Conservation (phyloP, 1,140 invertebrate genomes). For the Frieseomelitta varia region DNA sequence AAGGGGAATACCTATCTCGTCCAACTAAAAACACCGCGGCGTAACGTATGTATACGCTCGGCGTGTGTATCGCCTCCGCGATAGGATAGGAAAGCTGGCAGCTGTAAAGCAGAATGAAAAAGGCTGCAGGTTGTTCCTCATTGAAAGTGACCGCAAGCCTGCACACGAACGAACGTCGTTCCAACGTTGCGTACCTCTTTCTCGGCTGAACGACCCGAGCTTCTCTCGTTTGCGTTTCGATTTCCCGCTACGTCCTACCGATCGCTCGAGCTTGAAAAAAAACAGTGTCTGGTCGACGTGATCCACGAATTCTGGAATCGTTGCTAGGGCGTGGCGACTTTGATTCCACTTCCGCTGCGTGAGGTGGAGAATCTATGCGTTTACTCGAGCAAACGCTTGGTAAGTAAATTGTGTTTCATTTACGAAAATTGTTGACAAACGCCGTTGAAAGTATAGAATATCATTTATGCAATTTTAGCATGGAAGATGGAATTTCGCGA, state of each 20-base stretch:
- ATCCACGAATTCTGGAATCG: neutral
- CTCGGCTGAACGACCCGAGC: neutral
- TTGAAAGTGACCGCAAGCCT: constrained; percentile 40
- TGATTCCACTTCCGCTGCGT: neutral
- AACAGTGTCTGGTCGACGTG: neutral
- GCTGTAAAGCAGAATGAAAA: neutral
- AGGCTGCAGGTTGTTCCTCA: constrained; percentile 23
- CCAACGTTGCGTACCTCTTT: neutral
- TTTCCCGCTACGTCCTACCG: neutral
- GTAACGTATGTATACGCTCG: no score
- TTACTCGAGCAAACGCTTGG: no score
- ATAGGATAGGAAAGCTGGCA: neutral
- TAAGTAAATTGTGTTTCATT: no score
- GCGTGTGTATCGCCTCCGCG: neutral
- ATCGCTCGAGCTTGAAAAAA: neutral
- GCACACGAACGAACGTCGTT: neutral
- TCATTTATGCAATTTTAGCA: no score
- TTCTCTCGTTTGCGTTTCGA: constrained; percentile 20
- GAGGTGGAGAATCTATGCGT: neutral
- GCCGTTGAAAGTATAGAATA: no score
- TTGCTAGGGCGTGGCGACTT: neutral
- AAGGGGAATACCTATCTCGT: neutral
- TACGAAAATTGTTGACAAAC: no score
- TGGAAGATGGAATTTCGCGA: no score
- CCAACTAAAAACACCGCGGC: neutral